Evolutionary conservation across 1,140 invertebrate genomes (phyloP).

Genomic region (Bradynema listronoti): DNA sequence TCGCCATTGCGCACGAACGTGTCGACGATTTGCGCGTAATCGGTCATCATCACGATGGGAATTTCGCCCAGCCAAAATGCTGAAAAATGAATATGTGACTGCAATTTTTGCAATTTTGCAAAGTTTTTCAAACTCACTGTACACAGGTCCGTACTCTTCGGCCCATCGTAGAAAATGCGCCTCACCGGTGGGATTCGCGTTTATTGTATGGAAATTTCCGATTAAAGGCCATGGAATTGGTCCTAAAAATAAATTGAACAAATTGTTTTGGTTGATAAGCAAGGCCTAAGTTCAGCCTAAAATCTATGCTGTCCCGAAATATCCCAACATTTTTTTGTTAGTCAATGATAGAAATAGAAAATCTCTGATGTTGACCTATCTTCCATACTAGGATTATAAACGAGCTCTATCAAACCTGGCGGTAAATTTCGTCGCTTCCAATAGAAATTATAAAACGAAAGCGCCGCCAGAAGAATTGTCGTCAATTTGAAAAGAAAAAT

Average conservation of each 20-base stretch:
- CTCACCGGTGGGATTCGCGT: neutral
- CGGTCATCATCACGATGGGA: constrained; percentile 30
- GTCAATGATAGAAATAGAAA: no score
- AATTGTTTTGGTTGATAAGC: no score
- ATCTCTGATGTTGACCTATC: no score
- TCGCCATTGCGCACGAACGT: constrained; percentile 40
- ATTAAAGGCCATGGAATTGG: constrained; percentile 11
- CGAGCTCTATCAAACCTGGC: no score
- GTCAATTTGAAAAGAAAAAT: no score
- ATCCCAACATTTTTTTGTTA: no score
- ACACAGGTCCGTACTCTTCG: constrained; percentile 7
- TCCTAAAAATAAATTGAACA: constrained; percentile 2
- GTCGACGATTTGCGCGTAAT: constrained; percentile 31
- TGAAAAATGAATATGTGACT: constrained; percentile 24
- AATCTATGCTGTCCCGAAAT: neutral
- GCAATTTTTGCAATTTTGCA: constrained; percentile 22
- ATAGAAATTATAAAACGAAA: no score
- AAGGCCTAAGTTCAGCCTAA: constrained; percentile 2
- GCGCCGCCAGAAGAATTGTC: no score
- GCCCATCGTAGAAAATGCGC: neutral
- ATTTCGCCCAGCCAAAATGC: constrained; percentile 30
- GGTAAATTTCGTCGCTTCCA: no score
- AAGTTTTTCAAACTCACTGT: constrained; percentile 2
- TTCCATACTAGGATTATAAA: no score
- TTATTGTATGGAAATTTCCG: constrained; percentile 5